Evolutionary conservation across 2,113 vertebrate species (phyloP).

Genomic region (Oxyura jamaicensis): DNA sequence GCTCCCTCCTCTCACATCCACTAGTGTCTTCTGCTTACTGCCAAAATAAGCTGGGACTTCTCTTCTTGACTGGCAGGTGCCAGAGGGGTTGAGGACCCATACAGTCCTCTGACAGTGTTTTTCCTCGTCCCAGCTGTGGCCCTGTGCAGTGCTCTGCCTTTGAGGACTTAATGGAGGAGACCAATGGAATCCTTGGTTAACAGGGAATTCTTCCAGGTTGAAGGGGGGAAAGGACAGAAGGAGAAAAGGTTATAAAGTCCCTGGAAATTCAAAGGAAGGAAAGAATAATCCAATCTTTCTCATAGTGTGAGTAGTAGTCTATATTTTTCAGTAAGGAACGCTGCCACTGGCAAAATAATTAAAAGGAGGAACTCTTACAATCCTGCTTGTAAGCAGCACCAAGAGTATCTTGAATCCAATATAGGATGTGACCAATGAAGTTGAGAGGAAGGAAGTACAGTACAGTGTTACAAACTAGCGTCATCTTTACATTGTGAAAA

Average conservation of each 20-base stretch:
- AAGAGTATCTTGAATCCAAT: neutral
- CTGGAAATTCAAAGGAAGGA: neutral
- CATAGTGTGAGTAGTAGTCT: neutral
- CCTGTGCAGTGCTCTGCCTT: neutral
- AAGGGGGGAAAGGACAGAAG: neutral
- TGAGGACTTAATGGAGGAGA: neutral
- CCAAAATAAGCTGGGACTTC: neutral
- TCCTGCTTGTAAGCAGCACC: neutral
- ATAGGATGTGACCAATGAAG: neutral
- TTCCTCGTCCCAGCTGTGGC: neutral
- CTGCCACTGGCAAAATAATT: neutral
- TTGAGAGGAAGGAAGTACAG: neutral
- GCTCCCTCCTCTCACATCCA: fast-evolving
- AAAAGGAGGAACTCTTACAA: neutral
- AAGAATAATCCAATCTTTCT: neutral
- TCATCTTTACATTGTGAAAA: neutral
- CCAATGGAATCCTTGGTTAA: fast-evolving
- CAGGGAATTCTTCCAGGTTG: neutral
- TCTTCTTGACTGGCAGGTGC: neutral
- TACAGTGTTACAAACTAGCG: neutral
- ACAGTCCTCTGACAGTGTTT: neutral
- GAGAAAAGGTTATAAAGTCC: neutral
- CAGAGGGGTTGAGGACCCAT: neutral
- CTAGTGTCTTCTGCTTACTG: fast-evolving
- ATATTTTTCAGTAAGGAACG: neutral